These are phyloP conservation scores for Cryptocephalus moraei DNA, from an alignment of 2,888 invertebrate genomes.

Conservation along the genomic window DNA sequence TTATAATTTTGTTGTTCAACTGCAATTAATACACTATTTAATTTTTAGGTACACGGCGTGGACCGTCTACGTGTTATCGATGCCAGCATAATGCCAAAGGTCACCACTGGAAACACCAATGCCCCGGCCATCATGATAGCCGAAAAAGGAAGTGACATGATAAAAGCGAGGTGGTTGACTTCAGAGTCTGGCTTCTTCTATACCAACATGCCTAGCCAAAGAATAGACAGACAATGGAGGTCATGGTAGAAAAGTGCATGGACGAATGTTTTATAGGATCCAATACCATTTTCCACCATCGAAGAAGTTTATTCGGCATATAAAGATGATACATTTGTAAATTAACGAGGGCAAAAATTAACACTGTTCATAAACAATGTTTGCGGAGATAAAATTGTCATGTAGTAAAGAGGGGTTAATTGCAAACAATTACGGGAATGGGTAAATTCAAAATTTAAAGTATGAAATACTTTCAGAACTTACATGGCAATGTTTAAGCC, in stretches of 20 bases:
- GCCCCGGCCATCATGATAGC: conserved; percentile 61
- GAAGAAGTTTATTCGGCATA: too few species aligned
- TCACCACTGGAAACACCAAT: conserved; percentile 56
- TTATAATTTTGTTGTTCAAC: not conserved
- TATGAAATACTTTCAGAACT: too few species aligned
- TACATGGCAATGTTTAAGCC: too few species aligned
- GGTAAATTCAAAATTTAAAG: too few species aligned
- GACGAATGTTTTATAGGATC: not conserved
- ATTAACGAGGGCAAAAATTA: too few species aligned
- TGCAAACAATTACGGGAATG: too few species aligned
- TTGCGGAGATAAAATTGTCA: too few species aligned
- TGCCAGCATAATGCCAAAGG: conserved; percentile 58
- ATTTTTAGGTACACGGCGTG: conserved; percentile 49
- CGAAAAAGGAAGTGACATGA: conserved; percentile 55
- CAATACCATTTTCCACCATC: too few species aligned
- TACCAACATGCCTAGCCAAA: conserved; percentile 25
- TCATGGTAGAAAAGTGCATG: conserved; percentile 18
- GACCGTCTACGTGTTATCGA: conserved; percentile 58
- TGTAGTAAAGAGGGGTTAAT: too few species aligned
- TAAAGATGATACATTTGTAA: too few species aligned
- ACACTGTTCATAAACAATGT: too few species aligned
- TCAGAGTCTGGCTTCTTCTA: conserved; percentile 34
- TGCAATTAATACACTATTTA: not conserved
- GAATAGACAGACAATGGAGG: conserved; percentile 32
- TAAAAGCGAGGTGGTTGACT: conserved; percentile 51